Evolutionary conservation across 1,140 invertebrate genomes (phyloP), one percentile per base, ranked within the genome.

Genomic region (Danaus melanippus): DNA sequence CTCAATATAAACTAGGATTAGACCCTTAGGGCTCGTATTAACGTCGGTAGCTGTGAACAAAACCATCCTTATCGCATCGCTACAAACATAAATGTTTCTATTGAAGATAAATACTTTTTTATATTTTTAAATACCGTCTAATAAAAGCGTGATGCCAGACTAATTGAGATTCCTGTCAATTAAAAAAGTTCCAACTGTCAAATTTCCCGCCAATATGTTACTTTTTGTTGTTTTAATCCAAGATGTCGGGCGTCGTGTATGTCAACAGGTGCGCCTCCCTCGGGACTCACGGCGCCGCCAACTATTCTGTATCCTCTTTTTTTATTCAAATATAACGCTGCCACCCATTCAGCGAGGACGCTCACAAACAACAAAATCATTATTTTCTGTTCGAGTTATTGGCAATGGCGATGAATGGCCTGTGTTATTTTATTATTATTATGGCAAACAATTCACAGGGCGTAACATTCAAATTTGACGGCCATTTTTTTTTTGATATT

Each of bases 281-380:
- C 60, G 58, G 49, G 65, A 66, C 67, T 70, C 58, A 65, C 69
- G 62, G 63, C 67, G 67, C 62, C 58, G 58, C 50, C 59, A 57
- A 67, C 60, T 75, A 72, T 75, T 72, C 69, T 58, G 58, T 55
- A 66, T 64, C 62, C 41, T 72, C 64, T 70, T 75, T 70, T 72
- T 72, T 72, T 71, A 56, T 65, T 67, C 66, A 56, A 68, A 75
- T 72, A 66, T 72, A 71, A 74, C 67, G 50, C 56, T 66, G 68
- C 69, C 66, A 72, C 69, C 69, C 72, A 74, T 74, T 74, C 67
- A 72, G 65, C 56, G 61, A 49, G 66, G 69, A 69, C 70, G 63
- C 63, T 71, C 70, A 69, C 61, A 63, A 61, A 60, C 66, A 65
- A 71, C 67, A 62, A 66, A 66, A 58, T 60, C 62, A 57, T 66